Conservation (phyloP, 2,888 invertebrate species). For the Zaprionus lineosus region DNA sequence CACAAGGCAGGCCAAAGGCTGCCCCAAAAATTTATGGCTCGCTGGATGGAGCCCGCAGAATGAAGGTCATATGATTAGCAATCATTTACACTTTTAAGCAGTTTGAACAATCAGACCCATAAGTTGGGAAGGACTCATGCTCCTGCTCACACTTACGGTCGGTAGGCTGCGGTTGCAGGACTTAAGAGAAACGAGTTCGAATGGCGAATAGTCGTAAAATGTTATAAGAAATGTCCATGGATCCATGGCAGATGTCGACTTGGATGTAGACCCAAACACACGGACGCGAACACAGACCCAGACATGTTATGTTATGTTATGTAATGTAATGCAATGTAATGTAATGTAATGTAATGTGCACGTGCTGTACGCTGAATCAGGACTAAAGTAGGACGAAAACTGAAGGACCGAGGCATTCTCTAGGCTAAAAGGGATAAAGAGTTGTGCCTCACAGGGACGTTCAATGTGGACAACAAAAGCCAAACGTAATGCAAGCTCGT, state of each 20-base stretch:
- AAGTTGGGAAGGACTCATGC: constrained; percentile 13
- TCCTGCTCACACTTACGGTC: no score
- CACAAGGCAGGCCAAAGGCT: no score
- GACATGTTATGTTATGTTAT: no score
- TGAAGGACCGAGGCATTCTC: no score
- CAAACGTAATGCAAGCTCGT: constrained; percentile 40
- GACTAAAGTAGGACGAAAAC: neutral
- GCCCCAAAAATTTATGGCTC: no score
- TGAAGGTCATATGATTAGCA: neutral
- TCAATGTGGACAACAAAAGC: constrained; percentile 57
- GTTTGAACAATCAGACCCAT: constrained; percentile 28
- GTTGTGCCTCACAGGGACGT: no score
- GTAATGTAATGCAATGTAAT: constrained; percentile 72
- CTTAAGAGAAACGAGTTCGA: constrained; percentile 17
- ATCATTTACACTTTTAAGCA: constrained; percentile 49
- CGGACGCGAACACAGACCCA: constrained; percentile 33
- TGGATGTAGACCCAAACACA: constrained; percentile 10
- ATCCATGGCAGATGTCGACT: no score
- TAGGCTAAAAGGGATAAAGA: no score
- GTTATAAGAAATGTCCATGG: constrained; percentile 36
- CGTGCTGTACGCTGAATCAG: constrained; percentile 58
- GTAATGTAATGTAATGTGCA: constrained; percentile 73
- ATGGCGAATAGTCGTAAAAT: constrained; percentile 43
- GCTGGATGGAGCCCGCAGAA: no score
- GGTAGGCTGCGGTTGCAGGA: no score